phyloP scores from a whole-genome alignment of 2,888 invertebrate genomes.

The Timema cristinae region DNA sequence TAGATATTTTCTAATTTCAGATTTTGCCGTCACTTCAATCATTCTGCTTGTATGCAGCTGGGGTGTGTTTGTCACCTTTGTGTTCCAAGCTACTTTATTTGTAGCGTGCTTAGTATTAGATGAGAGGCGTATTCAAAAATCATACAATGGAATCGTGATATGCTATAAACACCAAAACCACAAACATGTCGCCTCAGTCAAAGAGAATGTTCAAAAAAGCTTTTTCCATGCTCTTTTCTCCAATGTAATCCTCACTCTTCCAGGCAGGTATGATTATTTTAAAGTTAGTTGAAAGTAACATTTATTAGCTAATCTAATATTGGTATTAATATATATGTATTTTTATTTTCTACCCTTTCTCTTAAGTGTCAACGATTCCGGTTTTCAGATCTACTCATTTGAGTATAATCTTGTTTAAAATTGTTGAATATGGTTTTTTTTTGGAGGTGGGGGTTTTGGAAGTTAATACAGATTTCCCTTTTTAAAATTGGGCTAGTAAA shows the following conservation, averaged over 20 bases:
- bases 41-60: constrained; percentile 76
- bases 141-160: constrained; percentile 62
- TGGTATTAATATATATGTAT: too few relatives aligned
- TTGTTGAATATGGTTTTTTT: too few relatives aligned
- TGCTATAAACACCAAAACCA: constrained; percentile 61
- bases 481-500: too few relatives aligned
- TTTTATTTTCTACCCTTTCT: background rate
- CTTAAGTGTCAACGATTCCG: background rate
- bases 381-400: background rate
- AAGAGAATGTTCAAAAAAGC: constrained; percentile 54
- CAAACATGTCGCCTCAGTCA: constrained; percentile 52
- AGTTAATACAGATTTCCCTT: too few relatives aligned
- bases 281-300: too few relatives aligned
- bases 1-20: constrained; percentile 43
- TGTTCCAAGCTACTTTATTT: constrained; percentile 77
- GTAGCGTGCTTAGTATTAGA: constrained; percentile 73
- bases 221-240: constrained; percentile 58
- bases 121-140: constrained; percentile 56
- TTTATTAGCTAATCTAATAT: too few relatives aligned
- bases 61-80: constrained; percentile 70
- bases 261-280: constrained; percentile 51
- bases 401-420: background rate
- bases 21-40: constrained; percentile 76
- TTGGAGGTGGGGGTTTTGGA: too few relatives aligned
- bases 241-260: constrained; percentile 59